These are phyloP conservation scores for Labroides dimidiatus DNA, from an alignment of 2,797 vertebrate species.

Conservation along the genomic window DNA sequence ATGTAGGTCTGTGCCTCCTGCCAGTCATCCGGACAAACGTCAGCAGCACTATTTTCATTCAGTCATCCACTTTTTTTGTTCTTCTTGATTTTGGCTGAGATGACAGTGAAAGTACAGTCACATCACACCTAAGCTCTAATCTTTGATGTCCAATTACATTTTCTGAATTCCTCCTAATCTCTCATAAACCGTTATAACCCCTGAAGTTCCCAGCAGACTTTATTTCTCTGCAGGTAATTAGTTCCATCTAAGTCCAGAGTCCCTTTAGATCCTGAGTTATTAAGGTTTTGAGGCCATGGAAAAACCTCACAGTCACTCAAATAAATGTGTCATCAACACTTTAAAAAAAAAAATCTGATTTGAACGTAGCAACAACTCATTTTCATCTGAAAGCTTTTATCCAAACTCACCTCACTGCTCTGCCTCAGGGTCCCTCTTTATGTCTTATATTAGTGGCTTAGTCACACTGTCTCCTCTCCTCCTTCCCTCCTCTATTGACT, in stretches of 20 bases:
- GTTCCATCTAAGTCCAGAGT: slow-evolving; percentile 39
- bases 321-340: slow-evolving; percentile 3
- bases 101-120: background rate
- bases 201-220: slow-evolving; percentile 36
- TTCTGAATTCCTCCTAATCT: slow-evolving; percentile 14
- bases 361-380: background rate
- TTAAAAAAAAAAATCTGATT: no score
- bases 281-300: slow-evolving; percentile 37
- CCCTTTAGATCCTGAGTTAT: slow-evolving; percentile 39
- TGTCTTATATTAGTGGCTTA: slow-evolving; percentile 5
- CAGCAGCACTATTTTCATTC: background rate
- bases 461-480: slow-evolving; percentile 5
- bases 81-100: background rate
- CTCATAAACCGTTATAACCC: slow-evolving; percentile 9
- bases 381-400: background rate
- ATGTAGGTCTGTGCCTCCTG: background rate
- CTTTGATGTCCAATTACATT: background rate
- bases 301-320: slow-evolving; percentile 25
- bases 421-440: background rate
- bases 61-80: no score
- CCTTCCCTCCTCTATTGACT: slow-evolving; percentile 6
- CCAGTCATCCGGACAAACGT: slow-evolving; percentile 6
- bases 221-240: slow-evolving; percentile 57
- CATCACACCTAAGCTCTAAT: background rate
- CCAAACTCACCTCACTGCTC: background rate